Evolutionary conservation across 1,140 invertebrate genomes (phyloP).

Genomic region (Agraylea sexmaculata): DNA sequence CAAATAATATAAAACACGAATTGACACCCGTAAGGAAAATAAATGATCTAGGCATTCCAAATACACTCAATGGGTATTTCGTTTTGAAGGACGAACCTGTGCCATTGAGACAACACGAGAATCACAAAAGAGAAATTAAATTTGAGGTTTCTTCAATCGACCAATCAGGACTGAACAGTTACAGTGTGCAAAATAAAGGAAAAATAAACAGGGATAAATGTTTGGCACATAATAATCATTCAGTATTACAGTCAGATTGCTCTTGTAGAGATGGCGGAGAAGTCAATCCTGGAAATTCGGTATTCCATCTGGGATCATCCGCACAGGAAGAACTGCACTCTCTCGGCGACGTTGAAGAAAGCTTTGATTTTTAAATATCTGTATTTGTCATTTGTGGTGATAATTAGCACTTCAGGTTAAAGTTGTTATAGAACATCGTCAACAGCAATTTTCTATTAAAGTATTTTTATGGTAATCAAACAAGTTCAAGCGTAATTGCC

Average conservation of each 20-base stretch:
- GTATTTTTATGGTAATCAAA: too few relatives aligned
- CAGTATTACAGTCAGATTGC: conserved; percentile 12
- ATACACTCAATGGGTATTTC: too few relatives aligned
- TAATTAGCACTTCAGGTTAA: too few relatives aligned
- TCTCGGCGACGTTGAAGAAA: conserved; percentile 17
- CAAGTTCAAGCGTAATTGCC: too few relatives aligned
- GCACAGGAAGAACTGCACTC: conserved; percentile 15
- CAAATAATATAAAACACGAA: conserved; percentile 6
- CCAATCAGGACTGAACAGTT: conserved; percentile 4
- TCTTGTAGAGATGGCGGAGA: conserved; percentile 8
- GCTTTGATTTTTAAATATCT: conserved; percentile 18
- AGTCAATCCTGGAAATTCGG: conserved; percentile 4
- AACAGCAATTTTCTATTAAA: too few relatives aligned
- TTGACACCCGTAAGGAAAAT: too few relatives aligned
- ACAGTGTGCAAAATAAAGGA: not conserved
- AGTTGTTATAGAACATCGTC: too few relatives aligned
- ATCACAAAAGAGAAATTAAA: conserved; percentile 5
- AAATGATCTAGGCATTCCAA: too few relatives aligned
- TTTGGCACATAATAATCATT: conserved; percentile 14
- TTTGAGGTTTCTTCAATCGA: conserved; percentile 9
- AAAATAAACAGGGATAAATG: conserved; percentile 10
- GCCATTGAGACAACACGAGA: not conserved
- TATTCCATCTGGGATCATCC: conserved; percentile 11
- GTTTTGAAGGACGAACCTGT: conserved; percentile 5
- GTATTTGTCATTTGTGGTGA: not conserved